Evolutionary conservation across 2,888 invertebrate species (phyloP), one percentile per base, ranked within the genome.

Genomic region (Idaea straminata): DNA sequence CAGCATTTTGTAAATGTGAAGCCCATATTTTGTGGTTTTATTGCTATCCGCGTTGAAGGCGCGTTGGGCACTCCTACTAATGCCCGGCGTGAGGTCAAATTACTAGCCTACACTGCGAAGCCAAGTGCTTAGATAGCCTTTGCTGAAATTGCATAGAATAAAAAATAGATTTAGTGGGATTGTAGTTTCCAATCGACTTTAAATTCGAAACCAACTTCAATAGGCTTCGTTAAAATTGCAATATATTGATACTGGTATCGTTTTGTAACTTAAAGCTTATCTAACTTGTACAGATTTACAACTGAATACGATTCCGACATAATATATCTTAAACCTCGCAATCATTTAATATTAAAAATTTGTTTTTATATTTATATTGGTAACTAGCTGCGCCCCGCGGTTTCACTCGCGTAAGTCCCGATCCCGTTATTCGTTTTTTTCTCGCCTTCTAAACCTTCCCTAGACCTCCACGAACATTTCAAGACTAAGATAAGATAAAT

Each of bases 51-150:
- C 82, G 83, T 84, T 86, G 88, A 87, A 84, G 87, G 86, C 83
- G 78, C 80, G 79, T 78, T 77, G 78, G 79, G 80, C 85, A 83
- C 85, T 83, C 83, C 83, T 82, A 83, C 88, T 88, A 87, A 87
- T 87, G 84, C 83, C 76, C 78, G 82, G 83, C 84, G 80, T 83
- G 80, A 86, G 89, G 85, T 89, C 88, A 88, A 89, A 89, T 89
- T 89, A 89, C 88, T 83, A 76, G 82, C 81, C 77, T 70, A 77
- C 74, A 79, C 75, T 76, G 77, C 81, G 73, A 79, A 78, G 79
- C 73, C 75, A 68, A 82, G 81, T 80, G 84, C 84, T 88, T 85
- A 87, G 86, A 87, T 83, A 82, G 83, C 78, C 77, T 75, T 76
- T 77, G 81, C 77, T 84, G 83, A 85, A 86, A 87, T 87, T 86